Percentiles rank a stretch among this genome's conserved stretches.
phyloP scores from a whole-genome alignment of 2,113 vertebrate species.

The Phasianus colchicus region DNA sequence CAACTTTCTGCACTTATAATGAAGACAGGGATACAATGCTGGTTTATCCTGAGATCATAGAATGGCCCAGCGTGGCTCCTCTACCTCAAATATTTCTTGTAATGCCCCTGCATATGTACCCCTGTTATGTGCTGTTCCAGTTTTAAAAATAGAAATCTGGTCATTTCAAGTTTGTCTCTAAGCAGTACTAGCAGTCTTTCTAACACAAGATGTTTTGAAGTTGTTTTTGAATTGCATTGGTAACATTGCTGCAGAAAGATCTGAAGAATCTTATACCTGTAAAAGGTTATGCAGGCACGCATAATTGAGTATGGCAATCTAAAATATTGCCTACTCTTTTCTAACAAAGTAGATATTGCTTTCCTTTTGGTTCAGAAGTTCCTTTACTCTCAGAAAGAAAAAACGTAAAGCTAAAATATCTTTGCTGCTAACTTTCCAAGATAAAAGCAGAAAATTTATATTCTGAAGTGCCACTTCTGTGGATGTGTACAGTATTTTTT shows the following conservation, averaged over 20 bases:
- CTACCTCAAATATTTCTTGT: not conserved
- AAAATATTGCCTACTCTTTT: slow-evolving; percentile 49
- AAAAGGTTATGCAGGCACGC: slow-evolving; percentile 43
- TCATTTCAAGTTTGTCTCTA: slow-evolving; percentile 11
- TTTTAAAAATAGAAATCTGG: slow-evolving; percentile 60
- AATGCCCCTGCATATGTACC: not conserved
- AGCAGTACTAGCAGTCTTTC: slow-evolving; percentile 36
- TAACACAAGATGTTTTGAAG: slow-evolving; percentile 61
- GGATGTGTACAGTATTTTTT: not conserved
- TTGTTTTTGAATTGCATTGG: slow-evolving; percentile 33
- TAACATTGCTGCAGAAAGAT: slow-evolving; percentile 34
- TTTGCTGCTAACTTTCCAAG: slow-evolving; percentile 44
- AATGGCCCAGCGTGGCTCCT: not conserved
- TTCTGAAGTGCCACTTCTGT: not conserved
- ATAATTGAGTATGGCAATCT: slow-evolving; percentile 34
- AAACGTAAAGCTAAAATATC: slow-evolving; percentile 36
- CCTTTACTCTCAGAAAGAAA: slow-evolving; percentile 30
- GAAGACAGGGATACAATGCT: not conserved
- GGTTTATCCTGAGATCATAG: not conserved
- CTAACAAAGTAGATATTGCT: slow-evolving; percentile 45
- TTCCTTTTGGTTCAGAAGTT: slow-evolving; percentile 19
- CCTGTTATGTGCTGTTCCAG: slow-evolving; percentile 5
- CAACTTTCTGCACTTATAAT: not conserved
- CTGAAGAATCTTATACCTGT: slow-evolving; percentile 33
- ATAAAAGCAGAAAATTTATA: slow-evolving; percentile 48